Base-by-base conservation (phyloP, 2,888 invertebrate genomes). In the Pteria penguin region DNA sequence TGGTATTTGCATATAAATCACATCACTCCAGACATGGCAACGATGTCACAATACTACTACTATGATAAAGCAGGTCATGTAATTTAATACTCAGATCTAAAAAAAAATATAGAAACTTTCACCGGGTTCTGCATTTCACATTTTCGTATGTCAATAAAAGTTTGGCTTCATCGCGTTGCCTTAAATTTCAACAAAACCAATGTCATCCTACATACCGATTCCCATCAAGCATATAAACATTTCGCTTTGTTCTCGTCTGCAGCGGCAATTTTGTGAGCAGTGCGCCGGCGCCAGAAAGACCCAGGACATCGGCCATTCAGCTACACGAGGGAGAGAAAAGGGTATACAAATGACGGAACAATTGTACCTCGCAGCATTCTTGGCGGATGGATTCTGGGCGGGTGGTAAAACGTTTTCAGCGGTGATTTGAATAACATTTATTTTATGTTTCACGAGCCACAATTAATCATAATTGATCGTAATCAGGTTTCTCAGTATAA, bases 171-270 rank as follows among this genome's bases (percentile, higher is more conserved):
- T 60, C 60, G 14, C 24, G 18, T 60, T 60, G 27, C 60, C 27
- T 11, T 1, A 24, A 18, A 18, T 14, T 18, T 60, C 27, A 27
- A 60, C 60, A 60, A 57, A 60, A 60, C 24, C 24, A 18, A 60
- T 26, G 60, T 60, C 60, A 60, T 26, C 22, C 27, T 18, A 26
- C 60, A 60, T 26, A 60, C 60, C 27, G 60, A 18, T 60, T 60
- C 27, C 27, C 60, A 60, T 60, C 60, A 60, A 60, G 26, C 60
- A 60, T 27, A 27, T 60, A 60, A 60, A 60, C 60, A 60, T 60
- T 60, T 60, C 45, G 8, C 45, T 14, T 45, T 45, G 45, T 45
- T 45, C 8, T 45, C 45, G 18, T 45, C 45, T 45, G 45, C 45
- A 45, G 45, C 45, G 45, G 18, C 45, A 14, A 18, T 45, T 45